These are phyloP conservation scores for Proctacanthus coquilletti DNA, from an alignment of 1,140 invertebrate genomes.

Conservation along the genomic window DNA sequence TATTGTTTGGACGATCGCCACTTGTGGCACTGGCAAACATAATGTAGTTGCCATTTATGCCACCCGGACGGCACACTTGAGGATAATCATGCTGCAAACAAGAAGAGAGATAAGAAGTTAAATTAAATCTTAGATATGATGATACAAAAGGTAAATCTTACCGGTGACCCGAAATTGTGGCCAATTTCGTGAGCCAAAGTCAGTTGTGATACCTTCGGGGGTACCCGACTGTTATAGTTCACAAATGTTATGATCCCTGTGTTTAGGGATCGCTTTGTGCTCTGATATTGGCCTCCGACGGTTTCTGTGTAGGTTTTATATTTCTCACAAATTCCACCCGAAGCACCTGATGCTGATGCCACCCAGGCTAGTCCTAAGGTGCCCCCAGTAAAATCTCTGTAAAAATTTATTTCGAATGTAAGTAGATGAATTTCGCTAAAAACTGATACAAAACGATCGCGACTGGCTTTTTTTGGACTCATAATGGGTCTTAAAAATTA, in stretches of 20 bases:
- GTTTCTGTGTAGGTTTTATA: slow-evolving; percentile 96
- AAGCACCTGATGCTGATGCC: slow-evolving; percentile 85
- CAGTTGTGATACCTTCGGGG: slow-evolving; percentile 90
- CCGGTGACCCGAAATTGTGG: slow-evolving; percentile 97
- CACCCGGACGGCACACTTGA: slow-evolving; percentile 76
- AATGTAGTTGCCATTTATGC: slow-evolving; percentile 81
- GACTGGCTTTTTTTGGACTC: too few species aligned
- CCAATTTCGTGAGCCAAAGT: slow-evolving; percentile 98
- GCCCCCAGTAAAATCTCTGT: slow-evolving; percentile 85
- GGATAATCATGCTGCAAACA: slow-evolving; percentile 84
- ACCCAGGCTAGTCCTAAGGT: slow-evolving; percentile 96
- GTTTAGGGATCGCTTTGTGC: slow-evolving; percentile 87
- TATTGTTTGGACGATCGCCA: slow-evolving; percentile 86
- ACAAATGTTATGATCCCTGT: slow-evolving; percentile 99
- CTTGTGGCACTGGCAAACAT: slow-evolving; percentile 96
- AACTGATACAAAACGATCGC: too few species aligned
- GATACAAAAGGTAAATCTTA: slow-evolving; percentile 31
- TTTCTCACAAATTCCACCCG: slow-evolving; percentile 96
- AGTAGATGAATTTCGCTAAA: too few species aligned
- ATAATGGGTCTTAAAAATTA: too few species aligned
- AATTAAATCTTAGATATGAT: background rate
- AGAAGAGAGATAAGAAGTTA: background rate
- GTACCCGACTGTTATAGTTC: slow-evolving; percentile 95
- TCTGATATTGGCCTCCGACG: slow-evolving; percentile 80
- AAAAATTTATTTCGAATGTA: too few species aligned